phyloP scores from a whole-genome alignment of 2,797 vertebrate species.

The Coranthus polyacanthus region DNA sequence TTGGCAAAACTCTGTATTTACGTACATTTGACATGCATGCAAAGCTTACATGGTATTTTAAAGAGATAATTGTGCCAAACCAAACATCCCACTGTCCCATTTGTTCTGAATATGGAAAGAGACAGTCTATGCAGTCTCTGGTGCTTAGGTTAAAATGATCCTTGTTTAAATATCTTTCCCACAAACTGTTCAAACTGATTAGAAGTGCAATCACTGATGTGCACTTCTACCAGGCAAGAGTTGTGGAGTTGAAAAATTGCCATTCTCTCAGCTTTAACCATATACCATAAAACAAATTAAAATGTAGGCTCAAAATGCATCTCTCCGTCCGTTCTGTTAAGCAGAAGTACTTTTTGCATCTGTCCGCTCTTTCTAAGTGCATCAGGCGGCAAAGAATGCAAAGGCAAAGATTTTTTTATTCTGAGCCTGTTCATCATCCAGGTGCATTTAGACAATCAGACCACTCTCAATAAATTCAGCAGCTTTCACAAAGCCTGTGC shows the following conservation, averaged over 20 bases:
- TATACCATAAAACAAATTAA: constrained; percentile 1
- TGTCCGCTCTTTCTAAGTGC: not conserved
- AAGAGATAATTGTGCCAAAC: too few species aligned
- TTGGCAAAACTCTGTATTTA: too few species aligned
- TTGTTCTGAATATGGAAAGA: too few species aligned
- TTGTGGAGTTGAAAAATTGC: not conserved
- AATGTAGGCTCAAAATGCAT: not conserved
- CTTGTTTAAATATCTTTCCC: too few species aligned
- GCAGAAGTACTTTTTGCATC: not conserved
- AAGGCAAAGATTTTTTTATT: not conserved
- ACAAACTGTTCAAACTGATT: too few species aligned
- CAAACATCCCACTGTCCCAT: too few species aligned
- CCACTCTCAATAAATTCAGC: constrained; percentile 31
- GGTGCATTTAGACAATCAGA: constrained; percentile 21
- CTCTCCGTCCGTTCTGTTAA: constrained; percentile 6
- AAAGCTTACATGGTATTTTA: too few species aligned
- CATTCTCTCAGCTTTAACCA: constrained; percentile 6
- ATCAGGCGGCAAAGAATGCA: constrained; percentile 1
- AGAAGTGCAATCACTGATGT: too few species aligned
- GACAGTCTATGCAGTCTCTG: too few species aligned
- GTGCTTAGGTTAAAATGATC: too few species aligned
- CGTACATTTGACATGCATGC: too few species aligned
- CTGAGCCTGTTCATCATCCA: constrained; percentile 8
- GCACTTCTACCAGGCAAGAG: not conserved
- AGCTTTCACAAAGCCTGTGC: constrained; percentile 1